Evolutionary conservation across 2,113 vertebrate species (phyloP), one percentile per base, ranked within the genome.

Genomic region (Sphyrna mokarran): DNA sequence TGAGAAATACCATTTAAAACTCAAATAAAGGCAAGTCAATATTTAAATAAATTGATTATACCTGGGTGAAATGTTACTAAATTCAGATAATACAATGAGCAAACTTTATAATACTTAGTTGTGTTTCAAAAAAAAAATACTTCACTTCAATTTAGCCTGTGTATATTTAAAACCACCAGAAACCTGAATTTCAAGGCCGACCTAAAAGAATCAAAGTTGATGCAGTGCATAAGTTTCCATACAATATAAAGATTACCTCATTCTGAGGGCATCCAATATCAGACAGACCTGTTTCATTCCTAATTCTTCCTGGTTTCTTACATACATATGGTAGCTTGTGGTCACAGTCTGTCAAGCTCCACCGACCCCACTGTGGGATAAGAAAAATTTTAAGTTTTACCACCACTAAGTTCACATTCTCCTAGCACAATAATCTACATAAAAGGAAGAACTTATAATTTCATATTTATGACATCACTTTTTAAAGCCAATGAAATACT

Each of bases 321-420:
- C 99, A 99, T 96, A 99, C 97, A n/a, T 98, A 99, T 95, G 97
- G 97, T 18, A 98, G 96, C 76, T 93, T 97, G 93, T 96, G 61
- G 43, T 97, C 96, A 97, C 99, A 99, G 61, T 97, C 96, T 20
- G 96, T 97, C 70, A 98, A 97, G 96, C 76, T 97, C 99, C 99
- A 99, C 7, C 97, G 97, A 96, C 98, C 98, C 97, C 97, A 87
- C 99, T 99, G 97, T 96, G 80, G 96, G 95, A 96, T 96, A 96
- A 20, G 43, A 95, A 95, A 68, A 29, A 61, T 40, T 69, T 26
- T 13, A 68, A 68, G 37, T 69, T 70, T 70, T 43, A 69, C 20
- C n/a, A 94, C 48, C 40, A 16, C 76, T 29, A 95, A 61, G 26
- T 95, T 48, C 22, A 95, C 63, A 26, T 94, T 29, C 8, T 29